phyloP scores from a whole-genome alignment of 2,113 vertebrate species.

The Sorex fumeus region DNA sequence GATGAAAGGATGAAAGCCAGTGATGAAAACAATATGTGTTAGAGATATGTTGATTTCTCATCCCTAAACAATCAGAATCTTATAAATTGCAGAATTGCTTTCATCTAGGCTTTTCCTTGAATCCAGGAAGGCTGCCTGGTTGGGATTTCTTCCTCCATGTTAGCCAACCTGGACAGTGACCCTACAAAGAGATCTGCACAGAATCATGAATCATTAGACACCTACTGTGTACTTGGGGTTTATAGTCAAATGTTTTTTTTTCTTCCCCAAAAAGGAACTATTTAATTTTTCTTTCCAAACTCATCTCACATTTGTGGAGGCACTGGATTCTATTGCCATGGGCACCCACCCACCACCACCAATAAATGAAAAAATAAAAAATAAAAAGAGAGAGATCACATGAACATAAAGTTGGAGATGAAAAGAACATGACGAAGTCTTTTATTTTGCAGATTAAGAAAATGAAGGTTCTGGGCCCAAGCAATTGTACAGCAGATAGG shows the following conservation, averaged over 20 bases:
- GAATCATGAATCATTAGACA: background rate
- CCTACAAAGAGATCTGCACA: background rate
- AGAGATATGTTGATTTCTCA: background rate
- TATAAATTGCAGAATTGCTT: background rate
- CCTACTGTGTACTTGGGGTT: background rate
- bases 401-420: background rate
- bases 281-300: background rate
- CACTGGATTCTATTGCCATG: too few species aligned
- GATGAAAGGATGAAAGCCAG: background rate
- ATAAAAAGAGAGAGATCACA: too few species aligned
- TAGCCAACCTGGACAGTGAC: background rate
- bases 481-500: too few species aligned
- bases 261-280: background rate
- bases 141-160: background rate
- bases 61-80: background rate
- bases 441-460: constrained; percentile 36
- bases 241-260: background rate
- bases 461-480: background rate
- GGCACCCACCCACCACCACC: too few species aligned
- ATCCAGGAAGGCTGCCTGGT: background rate
- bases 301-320: too few species aligned
- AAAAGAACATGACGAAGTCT: background rate
- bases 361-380: too few species aligned
- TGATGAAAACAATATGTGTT: background rate
- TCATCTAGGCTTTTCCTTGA: background rate